Evolutionary conservation across 1,140 invertebrate genomes (phyloP), one percentile per base, ranked within the genome.

Genomic region (Ceratoteleas bidentatus): DNA sequence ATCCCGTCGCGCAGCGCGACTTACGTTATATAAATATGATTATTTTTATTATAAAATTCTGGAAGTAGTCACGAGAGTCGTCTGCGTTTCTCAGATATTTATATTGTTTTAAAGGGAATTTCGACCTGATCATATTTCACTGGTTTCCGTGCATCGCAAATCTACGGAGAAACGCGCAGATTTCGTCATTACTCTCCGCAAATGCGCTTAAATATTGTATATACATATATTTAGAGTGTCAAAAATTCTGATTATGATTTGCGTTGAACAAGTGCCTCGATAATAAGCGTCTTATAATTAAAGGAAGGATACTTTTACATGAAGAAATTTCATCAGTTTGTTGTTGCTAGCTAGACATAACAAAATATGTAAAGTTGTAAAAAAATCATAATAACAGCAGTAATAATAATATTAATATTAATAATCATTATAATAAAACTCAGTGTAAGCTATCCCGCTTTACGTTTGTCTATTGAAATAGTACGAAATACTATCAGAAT

Each of bases 211-310:
- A 49, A 81, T 65, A 69, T 56, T 79, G 69, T 80, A 80, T 40
- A 75, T 81, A 70, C 70, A 68, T 74, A 70, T 75, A 68, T 74
- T 53, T 70, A 52, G 69, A 53, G 52, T 47, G 69, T 80, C 77
- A 68, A 80, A 80, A 80, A 80, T 74, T 73, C 69, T 73, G 68
- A 80, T 73, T 54, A 65, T 52, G 56, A 65, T 60, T 68, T 66
- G 40, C 50, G 15, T 54, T 49, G 24, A 69, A 50, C 52, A 79
- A 68, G 60, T 78, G 64, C 52, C 60, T 74, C 50, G 33, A 62
- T 36, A 62, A 54, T 6, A 47, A 24, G 62, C 53, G 43, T 61
- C 54, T 40, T 38, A 52, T 43, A 40, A 70, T 66, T 65, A 34
- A 33, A 54, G 49, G 1, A 33, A 47, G 24, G 24, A 24, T 24